These are phyloP conservation scores for Hetaerina americana DNA, from an alignment of 1,140 invertebrate species.

Conservation along the genomic window DNA sequence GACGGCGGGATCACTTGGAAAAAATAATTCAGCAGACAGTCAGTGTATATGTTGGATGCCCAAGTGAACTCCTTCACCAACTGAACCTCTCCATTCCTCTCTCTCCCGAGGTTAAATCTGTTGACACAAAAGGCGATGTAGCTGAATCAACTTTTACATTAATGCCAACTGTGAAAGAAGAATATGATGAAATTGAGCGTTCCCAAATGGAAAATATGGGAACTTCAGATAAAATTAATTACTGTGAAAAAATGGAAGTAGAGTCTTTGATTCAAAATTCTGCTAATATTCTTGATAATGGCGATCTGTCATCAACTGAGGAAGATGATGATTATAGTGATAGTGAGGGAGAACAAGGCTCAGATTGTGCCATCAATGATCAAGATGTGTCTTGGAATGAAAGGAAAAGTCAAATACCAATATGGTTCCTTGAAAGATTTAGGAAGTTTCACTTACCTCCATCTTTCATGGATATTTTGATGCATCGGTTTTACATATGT, in stretches of 20 bases:
- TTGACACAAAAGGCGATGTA: too few relatives aligned
- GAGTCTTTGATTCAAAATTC: too few relatives aligned
- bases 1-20: not conserved
- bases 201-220: not conserved
- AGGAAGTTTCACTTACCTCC: not conserved
- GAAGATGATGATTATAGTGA: not conserved
- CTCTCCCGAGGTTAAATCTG: too few relatives aligned
- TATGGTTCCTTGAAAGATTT: not conserved
- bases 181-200: too few relatives aligned
- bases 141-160: too few relatives aligned
- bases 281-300: too few relatives aligned
- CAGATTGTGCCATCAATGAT: not conserved
- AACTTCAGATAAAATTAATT: not conserved
- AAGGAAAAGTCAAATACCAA: not conserved
- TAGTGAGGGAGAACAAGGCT: not conserved
- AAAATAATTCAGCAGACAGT: not conserved
- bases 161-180: too few relatives aligned
- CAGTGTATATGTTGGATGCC: not conserved
- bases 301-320: not conserved
- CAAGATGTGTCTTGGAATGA: not conserved
- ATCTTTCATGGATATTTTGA: not conserved
- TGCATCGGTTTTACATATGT: not conserved
- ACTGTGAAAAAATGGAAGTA: not conserved
- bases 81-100: not conserved
- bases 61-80: not conserved